Evolutionary conservation across 2,113 vertebrate genomes (phyloP).

Genomic region (Ivindomyrus marchei): DNA sequence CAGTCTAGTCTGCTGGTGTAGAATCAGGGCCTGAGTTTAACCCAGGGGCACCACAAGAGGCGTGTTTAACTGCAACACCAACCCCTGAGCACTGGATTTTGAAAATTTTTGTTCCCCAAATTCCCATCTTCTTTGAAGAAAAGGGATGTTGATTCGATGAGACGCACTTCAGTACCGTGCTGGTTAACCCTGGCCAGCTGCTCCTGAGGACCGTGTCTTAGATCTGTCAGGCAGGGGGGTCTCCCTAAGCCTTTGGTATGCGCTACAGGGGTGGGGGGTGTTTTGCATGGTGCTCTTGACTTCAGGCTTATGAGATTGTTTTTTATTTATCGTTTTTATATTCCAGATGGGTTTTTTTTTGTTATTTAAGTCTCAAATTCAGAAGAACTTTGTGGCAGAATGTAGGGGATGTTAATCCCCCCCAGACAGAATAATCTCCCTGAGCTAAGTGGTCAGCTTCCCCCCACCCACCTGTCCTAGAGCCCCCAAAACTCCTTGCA

Average conservation of each 20-base stretch:
- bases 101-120: neutral
- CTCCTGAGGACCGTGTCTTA: constrained; percentile 44
- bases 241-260: constrained; percentile 49
- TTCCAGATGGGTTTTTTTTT: neutral
- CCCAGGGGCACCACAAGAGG: neutral
- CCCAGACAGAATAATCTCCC: neutral
- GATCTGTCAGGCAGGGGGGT: constrained; percentile 33
- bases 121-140: neutral
- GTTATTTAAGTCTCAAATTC: neutral
- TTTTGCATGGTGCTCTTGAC: neutral
- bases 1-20: neutral
- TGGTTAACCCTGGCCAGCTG: constrained; percentile 36
- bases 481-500: neutral
- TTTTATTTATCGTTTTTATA: neutral
- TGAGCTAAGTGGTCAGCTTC: neutral
- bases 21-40: neutral
- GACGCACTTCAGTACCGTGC: constrained; percentile 34
- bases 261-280: constrained; percentile 6
- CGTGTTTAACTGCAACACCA: neutral
- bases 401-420: neutral
- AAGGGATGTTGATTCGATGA: constrained; percentile 31
- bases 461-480: neutral
- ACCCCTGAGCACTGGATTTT: neutral
- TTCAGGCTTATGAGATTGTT: neutral
- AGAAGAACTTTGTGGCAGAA: neutral